Conservation (phyloP, 37 sponge, comb jelly and placozoan genomes). For the Spongilla lacustris region DNA sequence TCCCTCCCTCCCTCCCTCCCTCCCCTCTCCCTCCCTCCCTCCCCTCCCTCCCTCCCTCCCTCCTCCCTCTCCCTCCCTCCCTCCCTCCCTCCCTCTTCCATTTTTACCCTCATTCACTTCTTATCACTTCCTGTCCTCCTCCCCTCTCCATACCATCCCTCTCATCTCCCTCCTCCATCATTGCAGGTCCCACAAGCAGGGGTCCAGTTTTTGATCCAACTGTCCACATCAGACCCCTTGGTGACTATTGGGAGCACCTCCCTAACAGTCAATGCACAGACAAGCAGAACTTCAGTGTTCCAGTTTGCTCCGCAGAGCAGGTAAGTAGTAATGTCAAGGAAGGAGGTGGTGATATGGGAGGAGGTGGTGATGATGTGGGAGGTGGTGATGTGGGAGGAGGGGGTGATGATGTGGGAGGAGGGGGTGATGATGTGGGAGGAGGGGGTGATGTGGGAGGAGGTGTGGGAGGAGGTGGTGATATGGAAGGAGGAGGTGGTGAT, state of each 20-base stretch:
- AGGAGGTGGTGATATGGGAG: too few relatives aligned
- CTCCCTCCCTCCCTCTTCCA: neutral
- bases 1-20: neutral
- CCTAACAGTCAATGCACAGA: slow-evolving; percentile 14
- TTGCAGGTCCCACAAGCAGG: slow-evolving; percentile 54
- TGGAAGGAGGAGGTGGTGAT: too few relatives aligned
- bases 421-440: too few relatives aligned
- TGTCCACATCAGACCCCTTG: slow-evolving; percentile 17
- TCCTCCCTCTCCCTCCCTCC: neutral
- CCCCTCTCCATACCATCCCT: too few relatives aligned
- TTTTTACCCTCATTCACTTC: neutral
- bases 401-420: too few relatives aligned
- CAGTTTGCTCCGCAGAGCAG: slow-evolving; percentile 22
- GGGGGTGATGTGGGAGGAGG: too few relatives aligned
- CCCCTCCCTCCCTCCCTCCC: neutral
- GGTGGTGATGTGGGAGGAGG: too few relatives aligned
- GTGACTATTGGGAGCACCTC: neutral
- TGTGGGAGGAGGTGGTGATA: too few relatives aligned
- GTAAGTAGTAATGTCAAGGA: slow-evolving; percentile 2
- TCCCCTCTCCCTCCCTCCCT: neutral
- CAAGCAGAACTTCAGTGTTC: slow-evolving; percentile 25
- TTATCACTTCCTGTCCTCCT: too few relatives aligned
- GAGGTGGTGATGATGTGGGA: too few relatives aligned
- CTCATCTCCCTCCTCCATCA: neutral
- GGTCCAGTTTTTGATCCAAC: slow-evolving; percentile 37